Evolutionary conservation across 2,113 vertebrate species (phyloP), one percentile per base, ranked within the genome.

Genomic region (Natator depressus): DNA sequence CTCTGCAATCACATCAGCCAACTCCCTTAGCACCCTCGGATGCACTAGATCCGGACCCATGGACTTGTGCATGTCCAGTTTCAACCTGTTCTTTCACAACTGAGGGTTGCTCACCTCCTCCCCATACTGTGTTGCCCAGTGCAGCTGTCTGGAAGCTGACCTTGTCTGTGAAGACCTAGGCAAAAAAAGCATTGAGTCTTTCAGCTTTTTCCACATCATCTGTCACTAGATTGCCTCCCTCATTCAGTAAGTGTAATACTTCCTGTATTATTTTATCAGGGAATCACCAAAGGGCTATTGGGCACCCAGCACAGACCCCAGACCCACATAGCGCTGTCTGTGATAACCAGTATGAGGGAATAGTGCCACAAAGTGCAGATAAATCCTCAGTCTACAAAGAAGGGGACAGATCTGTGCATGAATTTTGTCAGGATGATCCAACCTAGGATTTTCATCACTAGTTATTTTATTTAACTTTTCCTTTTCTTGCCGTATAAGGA

Each of bases 261-360:
- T 78, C 24, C 75, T 47, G n/a, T 42, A 25, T 42, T 78, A 47
- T 25, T 17, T 78, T 3, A 8, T 87, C 78, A 81, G 76, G 86
- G 82, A 83, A 89, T 93, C 65, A 69, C 86, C n/a, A n/a, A 87
- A 91, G 88, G 79, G 81, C 49, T 89, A 88, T 78, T 91, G 80
- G 69, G 24, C 85, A 83, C 88, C 94, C 83, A 78, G 69, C 76
- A 82, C 14, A 47, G 65, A 62, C 5, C 27, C 59, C 59, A 62
- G 12, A 88, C 76, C 82, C 84, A 65, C 11, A 31, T 85, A 90
- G 65, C 75, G 62, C 31, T 90, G 51, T 80, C 46, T 12, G 1
- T 76, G 76, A 89, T 76, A 84, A 90, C 69, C 7, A 2, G 17
- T 76, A 54, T 47, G 78, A 88, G 35, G 86, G 85, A 88, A 89